phyloP scores from a whole-genome alignment of 2,888 invertebrate genomes.

The Cepaea hortensis region DNA sequence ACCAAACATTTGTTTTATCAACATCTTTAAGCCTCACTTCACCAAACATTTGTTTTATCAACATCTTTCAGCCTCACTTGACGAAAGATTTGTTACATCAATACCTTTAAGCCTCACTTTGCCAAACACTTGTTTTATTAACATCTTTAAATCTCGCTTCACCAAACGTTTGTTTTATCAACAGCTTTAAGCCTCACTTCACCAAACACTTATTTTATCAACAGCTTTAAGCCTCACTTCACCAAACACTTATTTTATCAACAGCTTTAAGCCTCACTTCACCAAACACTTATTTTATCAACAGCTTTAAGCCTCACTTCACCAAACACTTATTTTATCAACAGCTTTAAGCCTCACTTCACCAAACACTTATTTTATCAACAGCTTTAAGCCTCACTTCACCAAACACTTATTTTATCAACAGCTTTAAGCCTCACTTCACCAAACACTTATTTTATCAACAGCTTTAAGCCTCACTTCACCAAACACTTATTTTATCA shows the following conservation, averaged over 20 bases:
- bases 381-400: conserved; percentile 57
- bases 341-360: conserved; percentile 58
- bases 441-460: conserved; percentile 33
- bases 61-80: too few species aligned
- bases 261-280: conserved; percentile 55
- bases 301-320: conserved; percentile 56
- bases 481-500: too few species aligned
- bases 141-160: too few species aligned
- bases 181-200: conserved; percentile 57
- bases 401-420: conserved; percentile 1
- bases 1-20: too few species aligned
- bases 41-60: too few species aligned
- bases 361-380: conserved; percentile 11
- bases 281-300: conserved; percentile 1
- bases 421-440: conserved; percentile 57
- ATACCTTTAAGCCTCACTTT: too few species aligned
- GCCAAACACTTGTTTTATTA: too few species aligned
- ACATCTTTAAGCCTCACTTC: too few species aligned
- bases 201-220: conserved; percentile 6
- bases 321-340: conserved; percentile 6
- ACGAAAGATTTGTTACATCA: too few species aligned
- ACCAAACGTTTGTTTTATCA: neutral
- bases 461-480: too few species aligned
- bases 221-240: conserved; percentile 56
- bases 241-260: conserved; percentile 1